Evolutionary conservation across 2,797 vertebrate genomes (phyloP).

Genomic region (Lacerta bilineata): DNA sequence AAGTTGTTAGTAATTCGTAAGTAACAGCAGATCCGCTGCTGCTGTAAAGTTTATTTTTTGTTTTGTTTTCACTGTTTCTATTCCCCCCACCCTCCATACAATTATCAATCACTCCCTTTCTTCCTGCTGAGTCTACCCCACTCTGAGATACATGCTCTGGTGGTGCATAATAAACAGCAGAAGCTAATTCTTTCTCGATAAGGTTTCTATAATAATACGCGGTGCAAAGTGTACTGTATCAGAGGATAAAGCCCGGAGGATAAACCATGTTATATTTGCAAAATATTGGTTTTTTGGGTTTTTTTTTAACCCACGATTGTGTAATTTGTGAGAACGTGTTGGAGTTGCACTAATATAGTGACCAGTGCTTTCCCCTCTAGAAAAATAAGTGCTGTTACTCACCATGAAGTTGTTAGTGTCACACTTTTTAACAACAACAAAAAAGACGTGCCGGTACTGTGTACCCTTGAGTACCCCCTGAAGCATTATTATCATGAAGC

Average conservation of each 20-base stretch:
- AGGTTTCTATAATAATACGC: conserved; percentile 49
- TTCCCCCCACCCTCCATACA: conserved; percentile 67
- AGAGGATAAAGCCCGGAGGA: conserved; percentile 10
- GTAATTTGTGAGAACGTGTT: neutral
- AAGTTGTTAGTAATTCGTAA: conserved; percentile 87
- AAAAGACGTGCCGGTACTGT: no score
- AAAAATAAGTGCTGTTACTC: no score
- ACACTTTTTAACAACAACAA: no score
- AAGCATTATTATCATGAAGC: neutral
- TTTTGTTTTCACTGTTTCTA: conserved; percentile 72
- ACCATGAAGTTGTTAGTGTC: no score
- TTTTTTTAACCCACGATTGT: conserved; percentile 21
- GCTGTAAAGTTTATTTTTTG: conserved; percentile 81
- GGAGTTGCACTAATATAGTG: neutral
- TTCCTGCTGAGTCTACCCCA: conserved; percentile 70
- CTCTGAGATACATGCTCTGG: conserved; percentile 62
- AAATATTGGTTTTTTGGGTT: conserved; percentile 29
- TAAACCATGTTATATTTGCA: neutral
- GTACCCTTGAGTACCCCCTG: no score
- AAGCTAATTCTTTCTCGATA: conserved; percentile 60
- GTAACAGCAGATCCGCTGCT: conserved; percentile 83
- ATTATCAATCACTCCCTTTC: conserved; percentile 65
- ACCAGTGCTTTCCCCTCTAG: no score
- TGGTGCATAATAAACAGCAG: conserved; percentile 66
- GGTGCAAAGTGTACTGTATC: conserved; percentile 39